Base-by-base conservation (phyloP, 1,140 invertebrate species). In the Anastrepha ludens region DNA sequence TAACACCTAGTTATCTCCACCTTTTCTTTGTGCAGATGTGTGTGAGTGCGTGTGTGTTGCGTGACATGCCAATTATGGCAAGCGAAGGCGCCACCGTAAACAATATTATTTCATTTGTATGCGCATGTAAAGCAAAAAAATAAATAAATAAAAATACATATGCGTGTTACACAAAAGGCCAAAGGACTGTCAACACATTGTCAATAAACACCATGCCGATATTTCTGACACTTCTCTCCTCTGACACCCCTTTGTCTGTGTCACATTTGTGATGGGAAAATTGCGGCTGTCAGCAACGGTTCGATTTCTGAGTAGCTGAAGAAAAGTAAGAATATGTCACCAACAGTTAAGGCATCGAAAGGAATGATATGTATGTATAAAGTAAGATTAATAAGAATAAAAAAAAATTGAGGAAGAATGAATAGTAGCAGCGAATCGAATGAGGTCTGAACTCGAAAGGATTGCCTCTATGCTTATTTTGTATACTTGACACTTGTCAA, bases 101-200 rank as follows among this genome's bases (percentile, higher is more conserved):
- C 44, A 85, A 85, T 2, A 44, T 74, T 74, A 74, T 74, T 47
- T 47, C 44, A 74, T 74, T 44, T 47, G 17, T 55, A 58, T 81
- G 20, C 74, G 74, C 15, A 29, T 29, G 13, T 20, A 55, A 17
- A 20, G 44, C 41, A 15, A n/a, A 74, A 47, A 74, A 15, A 39
- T 2, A 17, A 29, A 29, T 20, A 67, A 67, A 67, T 29, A 29
- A 29, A 6, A 81, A 81, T 81, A 81, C 50, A 81, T 81, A 81
- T 81, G 74, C 74, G 44, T 81, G 47, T 58, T 47, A 81, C 74
- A 81, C 47, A 81, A 55, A 74, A 29, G 47, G 47, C 74, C 74
- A 81, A 50, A 81, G 74, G 47, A 81, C 47, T 81, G 74, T 81
- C 74, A 81, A 81, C 74, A 55, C 74, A 81, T 81, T 81, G 74